Evolutionary conservation across 2,888 invertebrate species (phyloP), one percentile per base, ranked within the genome.

Genomic region (Eumacrocentrus americanus): DNA sequence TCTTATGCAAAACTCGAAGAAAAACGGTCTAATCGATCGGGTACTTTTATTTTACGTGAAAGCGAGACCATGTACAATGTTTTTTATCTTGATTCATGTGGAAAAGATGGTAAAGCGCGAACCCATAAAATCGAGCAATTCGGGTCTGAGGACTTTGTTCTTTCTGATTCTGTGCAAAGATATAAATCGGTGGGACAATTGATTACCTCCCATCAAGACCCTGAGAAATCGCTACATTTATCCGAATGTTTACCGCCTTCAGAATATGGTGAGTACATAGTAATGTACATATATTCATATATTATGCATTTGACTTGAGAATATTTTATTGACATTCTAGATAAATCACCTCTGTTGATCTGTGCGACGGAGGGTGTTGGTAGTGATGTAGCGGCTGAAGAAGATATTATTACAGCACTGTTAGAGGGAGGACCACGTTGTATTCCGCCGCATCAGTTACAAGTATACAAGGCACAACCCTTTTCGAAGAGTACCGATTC

Each of bases 241-340:
- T 84, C 86, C 48, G 91, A 91, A 75, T 91, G 93, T 71, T 84
- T 95, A 76, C 93, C 92, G 18, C 91, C 94, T 7, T 92, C 94
- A 0, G 93, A 93, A 84, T 92, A 92, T 82, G 94, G 92, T 92
- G 82, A 23, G 52, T 63, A n/a, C n/a, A n/a, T n/a, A n/a, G n/a
- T n/a, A n/a, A n/a, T n/a, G n/a, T n/a, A n/a, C n/a, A n/a, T n/a
- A n/a, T n/a, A n/a, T n/a, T n/a, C n/a, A n/a, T n/a, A n/a, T n/a
- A 35, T 22, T 9, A 38, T 34, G 16, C 20, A 14, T 42, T 18
- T 20, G 55, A 46, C 35, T 34, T 44, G 18, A 51, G 23, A 25
- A 12, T 5, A 34, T 22, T 47, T 61, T 37, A 51, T 54, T 38
- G 48, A 40, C 11, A 60, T 55, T 64, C 2, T 69, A 91, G 91